phyloP scores from a whole-genome alignment of 2,888 invertebrate species.

The Caenorhabditis afra region DNA sequence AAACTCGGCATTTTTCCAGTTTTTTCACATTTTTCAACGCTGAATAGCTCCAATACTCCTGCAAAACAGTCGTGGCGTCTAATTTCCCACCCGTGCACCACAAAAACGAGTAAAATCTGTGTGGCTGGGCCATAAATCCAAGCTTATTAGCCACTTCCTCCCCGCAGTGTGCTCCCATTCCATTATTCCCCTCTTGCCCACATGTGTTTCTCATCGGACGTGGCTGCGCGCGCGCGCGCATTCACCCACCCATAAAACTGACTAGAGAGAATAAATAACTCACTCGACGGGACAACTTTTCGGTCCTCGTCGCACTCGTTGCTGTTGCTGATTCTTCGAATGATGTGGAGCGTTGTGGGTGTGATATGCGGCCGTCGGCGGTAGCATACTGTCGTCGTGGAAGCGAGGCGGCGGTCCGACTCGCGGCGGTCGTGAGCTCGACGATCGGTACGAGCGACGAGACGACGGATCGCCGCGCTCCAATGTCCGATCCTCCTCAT shows the following conservation, averaged over 20 bases:
- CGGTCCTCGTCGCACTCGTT: conserved; percentile 55
- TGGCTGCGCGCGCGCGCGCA: not conserved
- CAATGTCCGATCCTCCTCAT: not conserved
- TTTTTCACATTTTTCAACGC: no score
- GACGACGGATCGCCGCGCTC: conserved; percentile 51
- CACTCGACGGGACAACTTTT: conserved; percentile 68
- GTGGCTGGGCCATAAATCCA: conserved; percentile 44
- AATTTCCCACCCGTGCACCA: no score
- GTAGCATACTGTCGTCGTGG: conserved; percentile 57
- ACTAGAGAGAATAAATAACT: conserved; percentile 16
- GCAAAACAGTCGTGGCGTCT: no score
- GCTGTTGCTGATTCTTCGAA: not conserved
- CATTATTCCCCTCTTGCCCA: conserved; percentile 9
- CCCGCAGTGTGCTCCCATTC: not conserved
- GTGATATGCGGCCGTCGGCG: conserved; percentile 64
- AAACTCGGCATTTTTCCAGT: no score
- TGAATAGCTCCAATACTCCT: no score
- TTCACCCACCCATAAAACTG: not conserved
- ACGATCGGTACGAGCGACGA: conserved; percentile 41
- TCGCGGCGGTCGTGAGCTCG: conserved; percentile 10
- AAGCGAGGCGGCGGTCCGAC: conserved; percentile 32
- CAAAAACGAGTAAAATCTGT: no score
- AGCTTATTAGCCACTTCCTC: conserved; percentile 21
- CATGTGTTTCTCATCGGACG: conserved; percentile 42
- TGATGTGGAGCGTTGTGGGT: conserved; percentile 50